Evolutionary conservation across 2,797 vertebrate species (phyloP).

Genomic region (Rhinophrynus dorsalis): DNA sequence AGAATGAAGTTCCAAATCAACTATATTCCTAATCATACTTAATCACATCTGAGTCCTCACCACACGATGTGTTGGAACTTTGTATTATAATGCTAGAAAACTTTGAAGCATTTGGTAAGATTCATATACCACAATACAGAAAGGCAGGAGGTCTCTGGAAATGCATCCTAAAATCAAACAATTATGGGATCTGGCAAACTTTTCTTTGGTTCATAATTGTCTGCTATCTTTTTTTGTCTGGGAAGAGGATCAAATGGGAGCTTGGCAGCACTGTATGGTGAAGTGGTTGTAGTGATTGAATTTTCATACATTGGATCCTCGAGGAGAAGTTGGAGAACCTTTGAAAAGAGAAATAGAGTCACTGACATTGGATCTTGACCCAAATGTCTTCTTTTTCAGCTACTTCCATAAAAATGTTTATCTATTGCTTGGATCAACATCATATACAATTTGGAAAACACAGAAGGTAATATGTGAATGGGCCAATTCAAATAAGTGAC

Average conservation of each 20-base stretch:
- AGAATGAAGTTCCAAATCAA: too few relatives aligned
- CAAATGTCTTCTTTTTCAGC: constrained; percentile 23
- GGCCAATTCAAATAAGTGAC: background rate
- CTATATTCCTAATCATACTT: constrained; percentile 10
- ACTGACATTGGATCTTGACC: background rate
- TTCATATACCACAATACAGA: constrained; percentile 30
- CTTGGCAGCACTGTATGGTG: constrained; percentile 13
- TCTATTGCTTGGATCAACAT: background rate
- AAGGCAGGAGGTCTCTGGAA: constrained; percentile 40
- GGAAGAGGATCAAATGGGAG: constrained; percentile 43
- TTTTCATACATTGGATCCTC: constrained; percentile 7
- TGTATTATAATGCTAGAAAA: constrained; percentile 10
- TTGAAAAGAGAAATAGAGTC: constrained; percentile 7
- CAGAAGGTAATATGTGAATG: background rate
- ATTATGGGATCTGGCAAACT: constrained; percentile 39
- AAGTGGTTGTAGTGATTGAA: constrained; percentile 17
- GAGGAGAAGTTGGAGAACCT: too few relatives aligned
- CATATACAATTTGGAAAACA: background rate
- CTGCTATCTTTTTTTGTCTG: constrained; percentile 46
- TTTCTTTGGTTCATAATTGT: constrained; percentile 38
- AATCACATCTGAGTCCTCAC: constrained; percentile 7
- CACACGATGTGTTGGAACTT: constrained; percentile 35
- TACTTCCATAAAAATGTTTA: background rate
- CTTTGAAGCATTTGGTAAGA: constrained; percentile 31
- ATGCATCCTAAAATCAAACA: constrained; percentile 32